Conservation (phyloP, 2,113 vertebrate species). For the Pitta sordida region DNA sequence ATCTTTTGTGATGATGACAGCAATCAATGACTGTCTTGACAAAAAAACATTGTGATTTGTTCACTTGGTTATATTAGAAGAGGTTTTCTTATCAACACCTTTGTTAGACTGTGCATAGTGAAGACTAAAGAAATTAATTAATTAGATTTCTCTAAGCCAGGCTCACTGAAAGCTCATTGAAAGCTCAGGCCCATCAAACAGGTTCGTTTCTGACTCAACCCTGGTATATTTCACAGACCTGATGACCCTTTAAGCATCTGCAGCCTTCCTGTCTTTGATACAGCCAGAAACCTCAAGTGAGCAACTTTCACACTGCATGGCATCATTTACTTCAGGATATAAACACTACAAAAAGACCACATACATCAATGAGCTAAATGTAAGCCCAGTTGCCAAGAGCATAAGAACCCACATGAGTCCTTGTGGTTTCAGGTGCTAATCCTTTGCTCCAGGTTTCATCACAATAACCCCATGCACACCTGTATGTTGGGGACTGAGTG, state of each 20-base stretch:
- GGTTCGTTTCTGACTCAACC: background rate
- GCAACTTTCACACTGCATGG: background rate
- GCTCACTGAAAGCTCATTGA: background rate
- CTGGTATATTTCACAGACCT: background rate
- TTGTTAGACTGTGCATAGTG: background rate
- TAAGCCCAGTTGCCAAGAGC: background rate
- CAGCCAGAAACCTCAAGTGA: background rate
- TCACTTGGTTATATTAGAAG: background rate
- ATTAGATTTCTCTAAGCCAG: background rate
- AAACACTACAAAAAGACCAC: background rate
- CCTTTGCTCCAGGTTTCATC: background rate
- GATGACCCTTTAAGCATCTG: background rate
- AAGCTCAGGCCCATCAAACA: background rate
- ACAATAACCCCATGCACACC: too few relatives aligned
- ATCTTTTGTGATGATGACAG: background rate
- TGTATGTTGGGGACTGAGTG: too few relatives aligned
- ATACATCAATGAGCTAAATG: background rate
- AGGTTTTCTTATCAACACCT: background rate
- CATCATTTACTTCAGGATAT: background rate
- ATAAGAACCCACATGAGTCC: background rate
- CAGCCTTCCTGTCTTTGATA: background rate
- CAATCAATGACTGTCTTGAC: background rate
- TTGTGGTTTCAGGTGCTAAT: background rate
- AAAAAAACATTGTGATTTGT: background rate
- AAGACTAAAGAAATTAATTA: background rate